Evolutionary conservation across 2,888 invertebrate genomes (phyloP), one percentile per base, ranked within the genome.

Genomic region (Hydroisotoma schaefferi): DNA sequence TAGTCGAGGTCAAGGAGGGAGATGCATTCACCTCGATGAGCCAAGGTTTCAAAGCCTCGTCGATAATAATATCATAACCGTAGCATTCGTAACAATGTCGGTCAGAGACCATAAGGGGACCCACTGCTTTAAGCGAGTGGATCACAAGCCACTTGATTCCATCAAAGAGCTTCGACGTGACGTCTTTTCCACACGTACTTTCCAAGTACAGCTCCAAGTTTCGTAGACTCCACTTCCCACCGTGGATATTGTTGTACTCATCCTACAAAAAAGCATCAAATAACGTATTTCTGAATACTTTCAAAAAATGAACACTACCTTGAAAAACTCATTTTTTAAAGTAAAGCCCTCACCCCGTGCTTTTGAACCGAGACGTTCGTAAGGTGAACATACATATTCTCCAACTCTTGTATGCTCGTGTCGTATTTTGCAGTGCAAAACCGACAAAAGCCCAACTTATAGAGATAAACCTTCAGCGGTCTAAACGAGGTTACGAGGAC

Each of bases 281-380:
- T 18, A 43, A 8, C 20, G 6, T 43, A 43, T 18, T 10, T 20
- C 10, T 18, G n/a, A 43, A 43, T 18, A 23, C 25, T 8, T 22
- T 22, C 22, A 20, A 8, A 23, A 47, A 25, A 4, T 47, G 5
- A 23, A 33, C 8, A 10, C 33, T 33, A 33, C 8, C 37, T 10
- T 2, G 29, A 22, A 55, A 23, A 22, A 26, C 18, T 8, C 12
- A 22, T 47, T 48, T 51, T 37, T 33, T 15, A 33, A 33, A 33
- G 33, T 33, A 18, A 15, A 40, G 55, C 63, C 79, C 82, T 79
- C 77, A 87, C 88, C 69, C 94, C 94, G 75, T 94, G 93, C 77
- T 94, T 95, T 78, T 98, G 97, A n/a, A 97, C 93, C 60, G 95
- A 94, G 3, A 95, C 95, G 76, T 97, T 97, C 12, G 95, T 95